Base-by-base conservation (phyloP, 2,113 vertebrate species). In the Colaptes auratus region DNA sequence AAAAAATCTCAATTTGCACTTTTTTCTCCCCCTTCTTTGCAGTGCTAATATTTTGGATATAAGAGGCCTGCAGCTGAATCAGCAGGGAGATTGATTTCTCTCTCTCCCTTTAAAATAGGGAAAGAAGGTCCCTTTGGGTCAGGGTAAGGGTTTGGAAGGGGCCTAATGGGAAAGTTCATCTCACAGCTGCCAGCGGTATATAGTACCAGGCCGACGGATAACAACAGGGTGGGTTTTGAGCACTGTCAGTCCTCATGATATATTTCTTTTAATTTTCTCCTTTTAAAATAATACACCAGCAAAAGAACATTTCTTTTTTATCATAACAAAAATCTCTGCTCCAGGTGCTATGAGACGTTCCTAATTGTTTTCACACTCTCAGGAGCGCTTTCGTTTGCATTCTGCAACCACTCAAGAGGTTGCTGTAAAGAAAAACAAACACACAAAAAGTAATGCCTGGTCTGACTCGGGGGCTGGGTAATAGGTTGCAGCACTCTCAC, bases 151-250 rank as follows among this genome's bases (percentile, higher is more conserved):
- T 81, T 96, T 95, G 93, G 90, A 95, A 95, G 91, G 84, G 86
- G 82, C 89, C 95, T 92, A 92, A 84, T 90, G 82, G 95, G 94
- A 91, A 96, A 69, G 53, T 94, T 97, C 92, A 86, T 94, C 96
- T 96, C 94, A 77, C 90, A 92, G 96, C 92, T 95, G 76, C 93
- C 95, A 96, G 88, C 21, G 9, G 74, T 95, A 42, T 93, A 83
- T 95, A 79, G 87, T 93, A 95, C 93, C 93, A 93, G 86, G 79
- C 91, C 15, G 39, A 82, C 71, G 95, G 92, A 95, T 97, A 96
- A 97, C 97, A 98, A 98, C 98, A 98, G 98, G 97, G 98, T 98
- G 98, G 98, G 94, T 98, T 97, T 96, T 86, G 82, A 96, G 94
- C 92, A 88, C 96, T 96, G 95, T 97, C 94, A 96, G 95, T 97